A percentile compares a stretch with the other conserved stretches of the same genome.
phyloP scores from a whole-genome alignment of 2,797 vertebrate genomes.

The Neosilurus hyrtlii region DNA sequence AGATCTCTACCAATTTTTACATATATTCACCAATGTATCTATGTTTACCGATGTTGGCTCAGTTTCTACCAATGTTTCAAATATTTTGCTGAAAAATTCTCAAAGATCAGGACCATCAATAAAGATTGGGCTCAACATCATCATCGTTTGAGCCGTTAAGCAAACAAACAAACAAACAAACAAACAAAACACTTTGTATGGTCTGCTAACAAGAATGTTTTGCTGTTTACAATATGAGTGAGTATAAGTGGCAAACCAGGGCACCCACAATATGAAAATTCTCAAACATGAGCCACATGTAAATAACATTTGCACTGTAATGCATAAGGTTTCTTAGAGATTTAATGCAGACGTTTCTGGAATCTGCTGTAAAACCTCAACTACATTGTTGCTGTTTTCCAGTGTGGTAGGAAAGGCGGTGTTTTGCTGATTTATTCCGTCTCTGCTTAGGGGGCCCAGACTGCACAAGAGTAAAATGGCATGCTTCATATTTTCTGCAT shows the following conservation, averaged over 20 bases:
- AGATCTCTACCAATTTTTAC: no score
- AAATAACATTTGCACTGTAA: conserved; percentile 13
- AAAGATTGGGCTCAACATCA: no score
- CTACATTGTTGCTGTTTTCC: conserved; percentile 22
- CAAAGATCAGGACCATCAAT: no score
- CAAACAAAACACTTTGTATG: not conserved
- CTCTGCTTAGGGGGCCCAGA: conserved; percentile 16
- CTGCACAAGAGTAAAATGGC: conserved; percentile 32
- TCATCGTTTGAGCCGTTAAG: no score
- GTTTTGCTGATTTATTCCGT: conserved; percentile 43
- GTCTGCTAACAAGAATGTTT: not conserved
- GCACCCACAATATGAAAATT: conserved; percentile 13
- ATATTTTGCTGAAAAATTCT: no score
- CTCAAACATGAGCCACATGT: not conserved
- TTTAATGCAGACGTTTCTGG: conserved; percentile 23
- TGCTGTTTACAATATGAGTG: not conserved
- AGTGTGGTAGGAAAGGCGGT: conserved; percentile 4
- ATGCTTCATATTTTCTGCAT: conserved; percentile 1
- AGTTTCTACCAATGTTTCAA: no score
- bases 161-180: not conserved
- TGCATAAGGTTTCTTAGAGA: not conserved
- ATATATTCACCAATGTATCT: no score
- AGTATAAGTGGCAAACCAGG: not conserved
- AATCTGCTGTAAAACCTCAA: conserved; percentile 8
- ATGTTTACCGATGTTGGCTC: no score